Base-by-base conservation (phyloP, 2,113 vertebrate species). In the Tringa solitaria region DNA sequence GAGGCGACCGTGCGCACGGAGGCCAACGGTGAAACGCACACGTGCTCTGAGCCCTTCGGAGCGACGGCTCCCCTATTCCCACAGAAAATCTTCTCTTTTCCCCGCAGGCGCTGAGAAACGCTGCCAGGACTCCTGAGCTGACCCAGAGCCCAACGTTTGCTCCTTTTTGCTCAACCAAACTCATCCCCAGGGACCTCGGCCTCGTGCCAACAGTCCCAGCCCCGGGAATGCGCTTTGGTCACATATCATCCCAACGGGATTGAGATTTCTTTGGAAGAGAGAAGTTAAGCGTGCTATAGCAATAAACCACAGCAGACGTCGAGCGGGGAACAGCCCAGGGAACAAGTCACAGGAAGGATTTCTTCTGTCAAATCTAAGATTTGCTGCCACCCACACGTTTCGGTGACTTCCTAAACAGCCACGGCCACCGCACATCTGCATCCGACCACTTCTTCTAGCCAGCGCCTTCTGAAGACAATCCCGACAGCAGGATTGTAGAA, bases 11-110 rank as follows among this genome's bases (percentile, higher is more conserved):
- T 27, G 6, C 12, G 1, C 5, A 2, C 2, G 2, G 50, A 27
- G n/a, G 43, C 33, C 30, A 6, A 10, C 0, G 10, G 45, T 2
- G 9, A n/a, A 14, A 21, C 1, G 0, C 8, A 9, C 67, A 33
- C 10, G 15, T 74, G 83, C 83, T 64, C 61, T 9, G 6, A 19
- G 53, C 5, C 1, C 15, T 80, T 23, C 13, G 1, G 26, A 23
- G 43, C 23, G 9, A 21, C 1, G 30, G n/a, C 2, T 87, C 69
- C 78, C 67, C 81, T 11, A 21, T 24, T 3, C 53, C 48, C 76
- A 37, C 8, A 4, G 12, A 6, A 9, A 48, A 9, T 6, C 30
- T 17, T 20, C 43, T 12, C 0, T 37, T 48, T 35, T 22, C 51
- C 63, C 63, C 16, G 1, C 54, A 18, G 48, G 4, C 20, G 3